phyloP scores from a whole-genome alignment of 2,797 vertebrate species.

The Cichlasoma orientale region DNA sequence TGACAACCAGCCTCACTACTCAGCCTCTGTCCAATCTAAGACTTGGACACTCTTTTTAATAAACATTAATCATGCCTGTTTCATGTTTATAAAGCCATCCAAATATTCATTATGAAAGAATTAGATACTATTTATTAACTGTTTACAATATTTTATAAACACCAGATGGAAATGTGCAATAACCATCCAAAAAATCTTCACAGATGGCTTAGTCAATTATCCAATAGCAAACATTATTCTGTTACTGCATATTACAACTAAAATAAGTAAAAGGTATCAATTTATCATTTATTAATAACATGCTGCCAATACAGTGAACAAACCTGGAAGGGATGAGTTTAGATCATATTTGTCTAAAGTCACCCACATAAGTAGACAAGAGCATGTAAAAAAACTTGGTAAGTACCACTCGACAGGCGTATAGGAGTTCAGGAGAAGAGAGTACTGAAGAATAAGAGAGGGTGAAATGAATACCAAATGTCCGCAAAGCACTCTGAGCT shows the following conservation, averaged over 20 bases:
- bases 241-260: not conserved
- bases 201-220: not conserved
- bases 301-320: not conserved
- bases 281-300: not conserved
- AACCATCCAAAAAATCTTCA: not conserved
- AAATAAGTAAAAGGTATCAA: not conserved
- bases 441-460: not conserved
- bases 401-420: conserved; percentile 10
- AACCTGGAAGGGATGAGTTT: not conserved
- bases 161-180: not conserved
- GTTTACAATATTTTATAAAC: too few species aligned
- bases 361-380: not conserved
- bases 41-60: too few species aligned
- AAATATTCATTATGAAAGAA: not conserved
- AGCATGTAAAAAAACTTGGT: not conserved
- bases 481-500: conserved; percentile 29
- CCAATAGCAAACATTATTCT: not conserved
- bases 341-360: not conserved
- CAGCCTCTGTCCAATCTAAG: too few species aligned
- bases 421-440: conserved; percentile 10
- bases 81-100: not conserved
- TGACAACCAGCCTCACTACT: too few species aligned
- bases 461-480: conserved; percentile 26
- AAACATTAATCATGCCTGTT: not conserved
- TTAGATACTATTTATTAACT: too few species aligned